These are phyloP conservation scores for Myzus persicae DNA, from an alignment of 1,140 invertebrate species.

Conservation along the genomic window DNA sequence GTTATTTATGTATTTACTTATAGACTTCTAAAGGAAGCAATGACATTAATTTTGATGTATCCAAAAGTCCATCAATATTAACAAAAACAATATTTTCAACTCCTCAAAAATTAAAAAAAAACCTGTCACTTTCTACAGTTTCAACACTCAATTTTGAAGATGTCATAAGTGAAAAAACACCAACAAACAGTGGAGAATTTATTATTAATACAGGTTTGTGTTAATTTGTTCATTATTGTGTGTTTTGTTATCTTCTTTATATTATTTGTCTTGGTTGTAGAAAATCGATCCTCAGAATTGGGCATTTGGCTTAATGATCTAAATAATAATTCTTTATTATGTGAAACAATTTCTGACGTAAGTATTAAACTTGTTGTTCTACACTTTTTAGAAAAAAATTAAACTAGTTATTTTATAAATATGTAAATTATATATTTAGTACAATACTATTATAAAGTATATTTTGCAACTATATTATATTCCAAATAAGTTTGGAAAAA, in stretches of 20 bases:
- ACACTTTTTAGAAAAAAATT: background rate
- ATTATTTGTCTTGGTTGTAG: background rate
- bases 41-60: background rate
- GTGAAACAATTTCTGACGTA: slow-evolving; percentile 32
- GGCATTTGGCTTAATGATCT: slow-evolving; percentile 36
- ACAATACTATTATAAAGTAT: no score
- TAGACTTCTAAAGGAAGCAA: background rate
- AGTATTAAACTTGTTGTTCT: background rate
- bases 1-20: background rate
- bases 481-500: no score
- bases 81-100: background rate
- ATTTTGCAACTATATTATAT: no score
- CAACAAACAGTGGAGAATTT: background rate
- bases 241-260: background rate
- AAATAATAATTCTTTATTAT: background rate
- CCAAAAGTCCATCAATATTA: background rate
- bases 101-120: background rate
- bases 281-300: background rate
- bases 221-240: background rate
- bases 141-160: background rate
- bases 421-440: background rate
- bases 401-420: background rate
- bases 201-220: slow-evolving; percentile 1
- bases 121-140: background rate
- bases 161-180: background rate